phyloP scores from a whole-genome alignment of 2,888 invertebrate genomes.

The Nomada fucata region DNA sequence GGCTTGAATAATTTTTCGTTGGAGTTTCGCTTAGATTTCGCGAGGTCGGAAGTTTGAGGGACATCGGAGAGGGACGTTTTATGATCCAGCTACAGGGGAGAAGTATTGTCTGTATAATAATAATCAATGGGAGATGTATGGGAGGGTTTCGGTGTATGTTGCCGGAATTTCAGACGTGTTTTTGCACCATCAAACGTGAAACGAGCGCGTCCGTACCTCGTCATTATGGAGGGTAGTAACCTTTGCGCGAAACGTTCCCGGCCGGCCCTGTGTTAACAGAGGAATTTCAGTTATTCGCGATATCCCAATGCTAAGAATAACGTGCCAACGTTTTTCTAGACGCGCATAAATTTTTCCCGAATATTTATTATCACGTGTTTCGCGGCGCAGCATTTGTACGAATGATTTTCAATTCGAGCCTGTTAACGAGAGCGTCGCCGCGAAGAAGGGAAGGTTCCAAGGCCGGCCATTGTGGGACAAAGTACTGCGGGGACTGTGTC shows the following conservation, averaged over 20 bases:
- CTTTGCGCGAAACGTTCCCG: not conserved
- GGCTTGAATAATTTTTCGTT: no score
- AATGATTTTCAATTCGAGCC: slow-evolving; percentile 35
- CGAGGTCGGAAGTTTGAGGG: not conserved
- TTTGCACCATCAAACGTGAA: not conserved
- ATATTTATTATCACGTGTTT: not conserved
- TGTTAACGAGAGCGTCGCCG: slow-evolving; percentile 6
- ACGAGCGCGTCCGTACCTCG: not conserved
- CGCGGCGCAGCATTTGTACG: not conserved
- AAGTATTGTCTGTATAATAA: not conserved
- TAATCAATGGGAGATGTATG: not conserved
- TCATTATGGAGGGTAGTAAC: not conserved
- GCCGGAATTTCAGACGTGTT: not conserved
- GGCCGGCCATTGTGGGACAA: slow-evolving; percentile 26
- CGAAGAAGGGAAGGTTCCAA: not conserved
- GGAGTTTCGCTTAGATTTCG: no score
- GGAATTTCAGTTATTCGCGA: not conserved
- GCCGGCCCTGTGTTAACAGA: not conserved
- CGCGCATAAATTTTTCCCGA: not conserved
- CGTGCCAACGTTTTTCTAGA: not conserved
- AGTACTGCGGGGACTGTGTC: slow-evolving; percentile 14
- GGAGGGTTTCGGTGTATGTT: not conserved
- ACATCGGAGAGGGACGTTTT: not conserved
- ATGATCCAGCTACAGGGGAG: not conserved
- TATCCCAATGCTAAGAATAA: not conserved